Base-by-base conservation (phyloP, 1,140 invertebrate species). In the Rhynchophorus ferrugineus region DNA sequence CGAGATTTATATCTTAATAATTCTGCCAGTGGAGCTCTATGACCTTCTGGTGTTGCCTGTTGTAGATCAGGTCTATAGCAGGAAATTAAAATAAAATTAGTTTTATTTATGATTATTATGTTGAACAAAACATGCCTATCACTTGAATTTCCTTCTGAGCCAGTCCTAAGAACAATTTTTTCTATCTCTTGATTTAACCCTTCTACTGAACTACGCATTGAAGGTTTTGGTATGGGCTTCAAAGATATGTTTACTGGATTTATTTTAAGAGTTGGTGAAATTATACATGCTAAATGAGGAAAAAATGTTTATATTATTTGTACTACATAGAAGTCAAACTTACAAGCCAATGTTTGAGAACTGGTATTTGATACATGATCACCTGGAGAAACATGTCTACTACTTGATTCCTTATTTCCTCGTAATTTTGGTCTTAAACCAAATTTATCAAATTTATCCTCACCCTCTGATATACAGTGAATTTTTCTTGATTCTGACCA, bases 111-210 rank as follows among this genome's bases (percentile, higher is more conserved):
- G 2, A 16, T 49, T 49, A 16, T 41, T 49, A 33, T n/a, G 24
- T 39, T 43, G 46, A 36, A 59, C 56, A 33, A 54, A 52, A n/a
- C n/a, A n/a, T 44, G 53, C 49, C 56, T 62, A 24, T 62, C 62
- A 33, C 33, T 52, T 24, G 29, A 47, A 39, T 49, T 33, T n/a
- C 49, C 54, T 14, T 56, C 57, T n/a, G 39, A 18, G 2, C 55
- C 58, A 22, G 59, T 59, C 33, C 61, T 61, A 38, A 64, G 29
- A 7, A 67, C 65, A 16, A 67, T 56, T 13, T 78, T 75, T 70
- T 89, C 85, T 50, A 89, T 88, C 71, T 89, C 85, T 66, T 87
- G 85, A 71, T 89, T 91, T 2, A 90, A 74, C 29, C 86, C 87
- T 71, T 91, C 87, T 16, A 89, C 85, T 41, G 87, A 90, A 58